Base-by-base conservation (phyloP, 2,888 invertebrate genomes). In the Tholera decimalis region DNA sequence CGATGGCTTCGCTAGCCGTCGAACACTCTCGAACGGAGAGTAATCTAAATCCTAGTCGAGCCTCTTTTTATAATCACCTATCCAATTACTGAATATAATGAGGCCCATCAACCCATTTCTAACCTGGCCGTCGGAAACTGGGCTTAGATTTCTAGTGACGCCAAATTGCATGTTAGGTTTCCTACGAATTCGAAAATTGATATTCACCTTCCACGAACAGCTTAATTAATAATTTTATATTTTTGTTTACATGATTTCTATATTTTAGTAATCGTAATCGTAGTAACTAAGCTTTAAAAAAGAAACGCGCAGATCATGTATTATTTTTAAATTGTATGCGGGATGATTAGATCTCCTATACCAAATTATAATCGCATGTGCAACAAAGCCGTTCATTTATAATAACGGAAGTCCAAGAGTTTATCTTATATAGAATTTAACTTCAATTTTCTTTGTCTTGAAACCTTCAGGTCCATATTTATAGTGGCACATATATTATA, bases 61-160 rank as follows among this genome's bases (percentile, higher is more conserved):
- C 28, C 51, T 44, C 41, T 65, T 79, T 80, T 77, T 66, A 74
- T 78, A 80, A 79, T 78, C 70, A 77, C 65, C 67, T 73, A 65
- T 80, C 78, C 81, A 74, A 80, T 79, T 77, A 79, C 68, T 56
- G 44, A 59, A 55, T 66, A 58, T 73, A 80, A 80, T 65, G 65
- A 77, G 53, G 43, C 47, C 28, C 26, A 50, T 58, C 50, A 58
- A 61, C 58, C 54, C 44, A 4, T 22, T 50, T 51, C 11, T 44
- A 35, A 46, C 55, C 8, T 44, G 18, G 8, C 4, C 11, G 30
- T 15, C 24, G 0, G 26, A 22, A 28, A 3, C 39, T 50, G 37
- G 44, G 24, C 49, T 70, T 39, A 70, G 41, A 53, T 72, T 68
- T 53, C 35, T 53, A 13, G 26, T 35, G 51, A 35, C 50, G 46